Conservation (phyloP, 2,797 vertebrate species). For the Muscicapa striata region DNA sequence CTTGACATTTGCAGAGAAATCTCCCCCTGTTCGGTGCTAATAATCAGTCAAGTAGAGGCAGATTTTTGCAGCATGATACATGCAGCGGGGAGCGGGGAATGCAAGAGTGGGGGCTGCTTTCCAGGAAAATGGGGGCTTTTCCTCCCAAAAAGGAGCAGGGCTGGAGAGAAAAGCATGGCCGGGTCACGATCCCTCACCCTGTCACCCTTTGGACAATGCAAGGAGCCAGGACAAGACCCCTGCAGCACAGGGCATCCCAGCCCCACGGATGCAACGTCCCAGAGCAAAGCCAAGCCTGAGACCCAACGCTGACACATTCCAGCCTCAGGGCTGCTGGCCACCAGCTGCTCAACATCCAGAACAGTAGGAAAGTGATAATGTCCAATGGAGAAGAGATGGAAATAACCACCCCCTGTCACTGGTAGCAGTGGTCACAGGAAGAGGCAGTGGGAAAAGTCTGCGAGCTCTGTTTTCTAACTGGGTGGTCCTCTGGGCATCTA, state of each 20-base stretch:
- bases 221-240: not conserved
- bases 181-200: not conserved
- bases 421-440: not conserved
- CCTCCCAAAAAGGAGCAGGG: not conserved
- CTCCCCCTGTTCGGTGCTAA: slow-evolving; percentile 44
- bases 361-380: slow-evolving; percentile 6
- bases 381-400: not conserved
- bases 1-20: slow-evolving; percentile 55
- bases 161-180: not conserved
- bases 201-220: not conserved
- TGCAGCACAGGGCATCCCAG: not conserved
- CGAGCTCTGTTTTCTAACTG: not conserved
- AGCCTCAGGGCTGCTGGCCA: not conserved
- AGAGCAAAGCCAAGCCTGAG: not conserved
- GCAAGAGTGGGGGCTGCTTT: not conserved
- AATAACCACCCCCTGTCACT: not conserved
- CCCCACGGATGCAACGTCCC: not conserved
- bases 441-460: slow-evolving; percentile 8
- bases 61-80: slow-evolving; percentile 64
- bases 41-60: not conserved
- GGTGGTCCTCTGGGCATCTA: slow-evolving; percentile 56
- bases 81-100: slow-evolving; percentile 1
- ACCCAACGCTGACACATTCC: not conserved
- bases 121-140: slow-evolving; percentile 18
- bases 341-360: not conserved